Evolutionary conservation across 2,113 vertebrate species (phyloP), one percentile per base, ranked within the genome.

Genomic region (Apodemus speciosus): DNA sequence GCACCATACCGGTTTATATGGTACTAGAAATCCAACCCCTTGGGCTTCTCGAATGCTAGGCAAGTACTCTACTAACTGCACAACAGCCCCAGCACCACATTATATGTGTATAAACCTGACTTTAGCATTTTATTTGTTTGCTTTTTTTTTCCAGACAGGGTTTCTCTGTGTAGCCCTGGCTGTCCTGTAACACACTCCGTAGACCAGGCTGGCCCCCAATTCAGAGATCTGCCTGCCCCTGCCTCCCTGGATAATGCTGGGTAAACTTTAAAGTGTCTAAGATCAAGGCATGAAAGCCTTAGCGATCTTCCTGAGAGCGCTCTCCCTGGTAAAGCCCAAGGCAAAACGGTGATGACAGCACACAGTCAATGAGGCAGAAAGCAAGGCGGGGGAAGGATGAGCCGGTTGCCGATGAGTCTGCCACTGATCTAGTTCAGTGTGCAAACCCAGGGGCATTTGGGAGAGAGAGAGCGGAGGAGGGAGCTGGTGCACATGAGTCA

Each of bases 371-470:
- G 62, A 93, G 40, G 81, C 27, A 69, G 93, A 90, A 56, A 90
- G 66, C 60, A 35, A 83, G 58, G 66, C 20, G 0, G 7, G 38
- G 49, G 62, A 38, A 23, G 92, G 30, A 60, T 0, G 4, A 16
- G 15, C 1, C 1, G 21, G 69, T 27, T 40, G 62, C 51, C 16
- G 9, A 38, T 2, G 56, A 85, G 38, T 30, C 40, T 21, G 5
- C 14, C 30, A 40, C 93, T 66, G 23, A 87, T 92, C 66, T 66
- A 76, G 9, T 43, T 86, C 77, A 88, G 56, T 25, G 86, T 80
- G 92, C 53, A 89, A 93, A 93, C 20, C 43, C 62, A 89, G 92
- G 25, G 27, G 87, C 62, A 35, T 87, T 64, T 27, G 56, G 23
- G 30, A 2, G 30, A 2, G 25, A 6, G 35, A 23, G n/a, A 30